Evolutionary conservation across 2,888 invertebrate species (phyloP).

Genomic region (Stramonita haemastoma): DNA sequence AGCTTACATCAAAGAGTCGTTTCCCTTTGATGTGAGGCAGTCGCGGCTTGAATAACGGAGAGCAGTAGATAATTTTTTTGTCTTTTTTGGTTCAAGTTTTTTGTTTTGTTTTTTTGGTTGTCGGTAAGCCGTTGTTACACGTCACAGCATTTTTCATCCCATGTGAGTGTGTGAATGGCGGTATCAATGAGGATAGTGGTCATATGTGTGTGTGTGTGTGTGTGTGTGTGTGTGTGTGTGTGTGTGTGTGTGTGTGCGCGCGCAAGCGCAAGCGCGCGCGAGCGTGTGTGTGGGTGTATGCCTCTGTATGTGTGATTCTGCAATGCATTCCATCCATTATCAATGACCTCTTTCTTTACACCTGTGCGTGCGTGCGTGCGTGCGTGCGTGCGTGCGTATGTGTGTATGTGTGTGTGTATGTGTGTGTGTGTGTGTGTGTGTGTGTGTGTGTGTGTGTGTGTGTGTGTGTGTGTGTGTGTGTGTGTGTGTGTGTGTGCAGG

Average conservation of each 20-base stretch:
- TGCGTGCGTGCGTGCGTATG: not conserved
- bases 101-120: too few species aligned
- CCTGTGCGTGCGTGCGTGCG: not conserved
- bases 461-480: not conserved
- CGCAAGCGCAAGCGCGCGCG: not conserved
- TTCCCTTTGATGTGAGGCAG: too few species aligned
- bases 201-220: not conserved
- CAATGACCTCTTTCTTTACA: too few species aligned
- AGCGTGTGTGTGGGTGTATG: not conserved
- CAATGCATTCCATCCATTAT: too few species aligned
- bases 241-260: not conserved
- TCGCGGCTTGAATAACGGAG: too few species aligned
- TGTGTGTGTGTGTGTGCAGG: not conserved
- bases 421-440: not conserved
- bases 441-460: not conserved
- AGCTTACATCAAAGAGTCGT: too few species aligned
- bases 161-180: too few species aligned
- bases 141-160: too few species aligned
- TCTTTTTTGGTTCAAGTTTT: too few species aligned
- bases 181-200: not conserved
- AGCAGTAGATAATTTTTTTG: too few species aligned
- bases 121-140: too few species aligned
- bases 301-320: too few species aligned
- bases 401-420: not conserved
- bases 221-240: slow-evolving; percentile 1